Base-by-base conservation (phyloP, 1,140 invertebrate species). In the Caerostris extrusa region DNA sequence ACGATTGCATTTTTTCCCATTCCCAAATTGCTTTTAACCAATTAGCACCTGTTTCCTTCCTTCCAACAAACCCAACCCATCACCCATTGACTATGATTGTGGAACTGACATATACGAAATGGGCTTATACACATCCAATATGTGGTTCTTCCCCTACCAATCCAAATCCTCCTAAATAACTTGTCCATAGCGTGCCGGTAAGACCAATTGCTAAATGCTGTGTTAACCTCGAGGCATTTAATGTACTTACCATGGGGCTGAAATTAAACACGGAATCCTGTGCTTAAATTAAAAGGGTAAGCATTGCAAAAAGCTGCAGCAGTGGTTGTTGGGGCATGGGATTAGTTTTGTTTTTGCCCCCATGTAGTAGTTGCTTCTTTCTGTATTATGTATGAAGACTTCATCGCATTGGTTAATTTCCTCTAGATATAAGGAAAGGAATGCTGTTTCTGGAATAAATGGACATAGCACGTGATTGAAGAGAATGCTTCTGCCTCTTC, bases 261-360 rank as follows among this genome's bases (percentile, higher is more conserved):
- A 83, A 81, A 91, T 91, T 91, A 83, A 91, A 91, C 90, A 91
- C 77, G 77, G 60, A 81, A 91, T 91, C 34, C 34, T 12, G n/a
- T 56, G 81, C 81, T 91, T 91, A 82, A 91, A 83, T 83, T 83
- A 83, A 82, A 83, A 83, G 90, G 90, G 69, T 19, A 83, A 83
- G 50, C 61, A 83, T 7, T 55, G 50, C n/a, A 50, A 19, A 61
- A 19, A 19, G n/a, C 10, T 85, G 82, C 56, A 8, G 7, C 7
- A 77, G 19, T 17, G 12, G 71, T n/a, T n/a, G 19, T 6, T 67
- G 3, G 8, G 10, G 4, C 5, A 50, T 19, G 34, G 12, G 50
- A 50, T 77, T 85, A 60, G 61, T 60, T 61, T 87, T 53, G 5
- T 0, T 87, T 34, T 77, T 77, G 3, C 7, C 10, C 71, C 71